Evolutionary conservation across 2,888 invertebrate genomes (phyloP).

Genomic region (Thysanoteuthis rhombus): DNA sequence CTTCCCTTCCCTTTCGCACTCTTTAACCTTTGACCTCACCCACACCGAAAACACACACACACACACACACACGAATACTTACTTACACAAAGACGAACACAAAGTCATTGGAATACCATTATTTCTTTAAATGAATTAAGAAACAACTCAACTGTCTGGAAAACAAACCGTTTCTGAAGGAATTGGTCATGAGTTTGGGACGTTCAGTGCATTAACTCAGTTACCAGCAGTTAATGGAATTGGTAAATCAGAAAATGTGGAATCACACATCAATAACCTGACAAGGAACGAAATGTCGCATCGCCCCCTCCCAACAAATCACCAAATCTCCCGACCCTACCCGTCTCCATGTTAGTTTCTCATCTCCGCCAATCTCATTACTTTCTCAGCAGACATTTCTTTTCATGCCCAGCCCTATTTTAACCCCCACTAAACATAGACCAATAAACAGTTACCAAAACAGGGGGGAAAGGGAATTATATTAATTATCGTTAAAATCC

Average conservation of each 20-base stretch:
- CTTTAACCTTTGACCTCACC: neutral
- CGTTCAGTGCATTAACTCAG: neutral
- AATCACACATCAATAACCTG: constrained; percentile 12
- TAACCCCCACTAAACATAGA: no score
- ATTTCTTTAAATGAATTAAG: constrained; percentile 1
- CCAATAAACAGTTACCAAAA: no score
- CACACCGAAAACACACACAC: neutral
- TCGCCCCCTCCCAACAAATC: neutral
- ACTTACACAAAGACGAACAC: neutral
- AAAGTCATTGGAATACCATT: neutral
- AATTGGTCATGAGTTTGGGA: neutral
- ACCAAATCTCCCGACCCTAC: no score
- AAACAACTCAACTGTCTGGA: neutral
- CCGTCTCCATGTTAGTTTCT: no score
- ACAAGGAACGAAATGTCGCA: neutral
- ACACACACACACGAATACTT: neutral
- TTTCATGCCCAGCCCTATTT: no score
- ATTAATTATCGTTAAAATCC: no score
- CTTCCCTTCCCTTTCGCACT: neutral
- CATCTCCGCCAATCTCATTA: no score
- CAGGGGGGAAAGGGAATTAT: no score
- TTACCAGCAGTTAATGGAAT: neutral
- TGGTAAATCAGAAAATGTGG: constrained; percentile 12
- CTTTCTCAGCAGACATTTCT: no score
- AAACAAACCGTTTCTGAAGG: neutral